A percentile compares a stretch with the other conserved stretches of the same genome.
phyloP scores from a whole-genome alignment of 2,888 invertebrate genomes.

The Eurytoma californica region DNA sequence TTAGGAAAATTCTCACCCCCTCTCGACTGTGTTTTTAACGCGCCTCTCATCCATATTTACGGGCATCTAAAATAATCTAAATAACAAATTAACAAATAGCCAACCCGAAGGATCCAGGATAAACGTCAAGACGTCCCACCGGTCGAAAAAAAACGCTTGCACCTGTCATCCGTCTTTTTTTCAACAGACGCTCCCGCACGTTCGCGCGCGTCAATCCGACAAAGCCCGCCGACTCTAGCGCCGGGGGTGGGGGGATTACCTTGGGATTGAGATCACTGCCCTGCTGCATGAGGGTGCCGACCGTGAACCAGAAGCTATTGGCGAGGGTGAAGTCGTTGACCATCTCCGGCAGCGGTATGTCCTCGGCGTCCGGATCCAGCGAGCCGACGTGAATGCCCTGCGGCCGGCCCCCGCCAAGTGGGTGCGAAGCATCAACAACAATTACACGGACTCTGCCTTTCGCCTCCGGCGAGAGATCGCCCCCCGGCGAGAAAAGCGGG shows the following conservation, averaged over 20 bases:
- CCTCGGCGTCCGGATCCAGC: slow-evolving; percentile 72
- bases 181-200: not conserved
- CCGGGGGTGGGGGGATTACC: slow-evolving; percentile 76
- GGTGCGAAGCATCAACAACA: slow-evolving; percentile 70
- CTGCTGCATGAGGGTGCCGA: slow-evolving; percentile 95
- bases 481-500: not conserved
- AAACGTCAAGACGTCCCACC: not conserved
- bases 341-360: slow-evolving; percentile 73
- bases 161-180: not conserved
- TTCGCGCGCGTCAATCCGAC: not conserved
- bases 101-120: too few relatives aligned
- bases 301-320: slow-evolving; percentile 97
- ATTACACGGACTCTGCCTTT: slow-evolving; percentile 62
- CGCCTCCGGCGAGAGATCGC: not conserved
- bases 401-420: slow-evolving; percentile 62
- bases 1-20: too few relatives aligned
- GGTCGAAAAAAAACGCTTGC: not conserved
- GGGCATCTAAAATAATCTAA: too few relatives aligned
- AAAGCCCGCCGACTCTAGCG: slow-evolving; percentile 9
- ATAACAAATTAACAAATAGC: too few relatives aligned
- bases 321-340: slow-evolving; percentile 90
- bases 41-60: too few relatives aligned
- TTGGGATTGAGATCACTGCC: slow-evolving; percentile 94
- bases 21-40: too few relatives aligned
- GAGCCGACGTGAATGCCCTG: slow-evolving; percentile 73